Conservation (phyloP, 2,888 invertebrate species). For the Minunthozetes semirufus region DNA sequence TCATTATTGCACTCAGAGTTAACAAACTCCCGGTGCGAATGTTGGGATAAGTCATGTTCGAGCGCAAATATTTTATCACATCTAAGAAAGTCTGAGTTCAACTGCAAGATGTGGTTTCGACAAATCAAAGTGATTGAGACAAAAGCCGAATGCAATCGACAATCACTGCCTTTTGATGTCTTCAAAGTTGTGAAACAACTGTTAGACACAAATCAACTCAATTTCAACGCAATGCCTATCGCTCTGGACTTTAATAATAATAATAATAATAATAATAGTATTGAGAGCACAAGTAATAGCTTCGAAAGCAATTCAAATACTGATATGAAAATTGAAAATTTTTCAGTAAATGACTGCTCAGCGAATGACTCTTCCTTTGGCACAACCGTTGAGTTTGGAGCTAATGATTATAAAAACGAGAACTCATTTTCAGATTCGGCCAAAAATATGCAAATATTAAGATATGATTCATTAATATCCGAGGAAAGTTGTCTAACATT, state of each 20-base stretch:
- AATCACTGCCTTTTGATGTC: neutral
- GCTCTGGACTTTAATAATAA: neutral
- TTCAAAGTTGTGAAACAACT: neutral
- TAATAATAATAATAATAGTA: neutral
- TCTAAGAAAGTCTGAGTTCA: slow-evolving; percentile 14
- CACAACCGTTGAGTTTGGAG: neutral
- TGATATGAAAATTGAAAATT: slow-evolving; percentile 7
- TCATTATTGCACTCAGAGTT: neutral
- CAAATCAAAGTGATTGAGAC: slow-evolving; percentile 12
- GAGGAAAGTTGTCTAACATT: neutral
- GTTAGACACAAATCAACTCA: neutral
- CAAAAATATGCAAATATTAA: slow-evolving; percentile 28
- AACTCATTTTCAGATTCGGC: neutral
- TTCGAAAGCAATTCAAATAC: neutral
- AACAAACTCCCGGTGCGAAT: neutral
- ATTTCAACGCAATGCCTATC: neutral
- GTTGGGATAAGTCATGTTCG: neutral
- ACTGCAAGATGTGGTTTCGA: slow-evolving; percentile 16
- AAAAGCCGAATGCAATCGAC: neutral
- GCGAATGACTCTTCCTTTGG: neutral
- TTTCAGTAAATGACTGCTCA: neutral
- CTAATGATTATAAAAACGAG: slow-evolving; percentile 14
- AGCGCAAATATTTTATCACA: neutral
- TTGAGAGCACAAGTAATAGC: neutral
- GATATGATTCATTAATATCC: slow-evolving; percentile 17